Evolutionary conservation across 2,113 vertebrate genomes (phyloP).

Genomic region (Myanophis thanlyinensis): DNA sequence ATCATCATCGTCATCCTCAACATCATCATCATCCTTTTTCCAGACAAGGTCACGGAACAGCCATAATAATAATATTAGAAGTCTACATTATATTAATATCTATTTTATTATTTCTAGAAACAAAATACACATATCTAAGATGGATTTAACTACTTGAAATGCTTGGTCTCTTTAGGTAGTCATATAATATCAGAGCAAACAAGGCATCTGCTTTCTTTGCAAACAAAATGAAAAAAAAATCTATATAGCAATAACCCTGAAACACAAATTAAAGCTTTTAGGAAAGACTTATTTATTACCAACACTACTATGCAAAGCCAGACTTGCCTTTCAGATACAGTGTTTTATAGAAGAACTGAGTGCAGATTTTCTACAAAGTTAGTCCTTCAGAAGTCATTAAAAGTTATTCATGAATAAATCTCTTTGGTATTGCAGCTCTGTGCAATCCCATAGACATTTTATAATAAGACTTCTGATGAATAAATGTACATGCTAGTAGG

Average conservation of each 20-base stretch:
- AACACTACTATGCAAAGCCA: background rate
- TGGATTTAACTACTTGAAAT: background rate
- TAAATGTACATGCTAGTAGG: background rate
- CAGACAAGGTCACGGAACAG: background rate
- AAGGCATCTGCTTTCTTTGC: background rate
- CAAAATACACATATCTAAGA: background rate
- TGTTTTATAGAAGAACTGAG: background rate
- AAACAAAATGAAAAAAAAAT: background rate
- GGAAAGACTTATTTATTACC: background rate
- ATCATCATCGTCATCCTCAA: slow-evolving; percentile 12
- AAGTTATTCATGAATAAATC: background rate
- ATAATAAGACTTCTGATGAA: background rate
- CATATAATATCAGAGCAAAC: background rate
- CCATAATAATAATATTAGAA: slow-evolving; percentile 4
- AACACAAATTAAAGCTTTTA: background rate
- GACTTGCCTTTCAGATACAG: background rate
- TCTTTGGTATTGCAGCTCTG: background rate
- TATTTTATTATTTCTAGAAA: background rate
- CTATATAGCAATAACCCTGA: background rate
- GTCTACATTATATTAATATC: slow-evolving; percentile 1
- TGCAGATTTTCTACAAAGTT: background rate
- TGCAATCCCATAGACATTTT: background rate
- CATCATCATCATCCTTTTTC: slow-evolving; percentile 6
- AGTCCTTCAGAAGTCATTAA: background rate
- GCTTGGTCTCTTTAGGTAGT: background rate